phyloP scores from a whole-genome alignment of 2,113 vertebrate genomes.

The Montifringilla adamsi region DNA sequence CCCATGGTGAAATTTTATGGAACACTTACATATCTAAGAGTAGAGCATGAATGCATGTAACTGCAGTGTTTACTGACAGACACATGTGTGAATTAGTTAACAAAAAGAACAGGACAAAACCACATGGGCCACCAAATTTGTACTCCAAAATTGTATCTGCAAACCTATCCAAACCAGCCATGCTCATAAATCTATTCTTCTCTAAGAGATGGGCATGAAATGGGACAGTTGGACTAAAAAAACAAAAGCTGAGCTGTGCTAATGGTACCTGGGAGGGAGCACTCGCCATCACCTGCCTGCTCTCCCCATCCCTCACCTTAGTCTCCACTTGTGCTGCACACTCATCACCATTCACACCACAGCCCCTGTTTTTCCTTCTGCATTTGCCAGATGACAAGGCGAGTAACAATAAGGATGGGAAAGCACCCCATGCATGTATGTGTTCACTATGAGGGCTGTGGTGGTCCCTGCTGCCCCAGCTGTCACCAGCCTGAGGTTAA shows the following conservation, averaged over 20 bases:
- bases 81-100: fast-evolving
- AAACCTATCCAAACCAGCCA: neutral
- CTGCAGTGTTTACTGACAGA: neutral
- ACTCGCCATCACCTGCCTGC: neutral
- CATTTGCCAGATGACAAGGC: neutral
- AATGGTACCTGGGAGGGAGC: neutral
- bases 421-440: fast-evolving
- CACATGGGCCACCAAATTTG: neutral
- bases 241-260: neutral
- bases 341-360: neutral
- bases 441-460: neutral
- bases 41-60: fast-evolving
- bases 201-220: neutral
- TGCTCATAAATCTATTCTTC: neutral
- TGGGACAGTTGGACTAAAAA: neutral
- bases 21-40: neutral
- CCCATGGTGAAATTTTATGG: neutral
- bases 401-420: neutral
- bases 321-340: fast-evolving
- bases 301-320: neutral
- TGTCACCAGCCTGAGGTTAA: neutral
- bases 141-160: neutral
- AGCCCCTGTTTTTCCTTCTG: fast-evolving
- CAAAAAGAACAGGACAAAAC: neutral
- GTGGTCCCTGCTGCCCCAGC: fast-evolving